Percentiles rank a stretch among this genome's conserved stretches.
Evolutionary conservation across 2,797 vertebrate genomes (phyloP).

Genomic region (Yasuhikotakia modesta): DNA sequence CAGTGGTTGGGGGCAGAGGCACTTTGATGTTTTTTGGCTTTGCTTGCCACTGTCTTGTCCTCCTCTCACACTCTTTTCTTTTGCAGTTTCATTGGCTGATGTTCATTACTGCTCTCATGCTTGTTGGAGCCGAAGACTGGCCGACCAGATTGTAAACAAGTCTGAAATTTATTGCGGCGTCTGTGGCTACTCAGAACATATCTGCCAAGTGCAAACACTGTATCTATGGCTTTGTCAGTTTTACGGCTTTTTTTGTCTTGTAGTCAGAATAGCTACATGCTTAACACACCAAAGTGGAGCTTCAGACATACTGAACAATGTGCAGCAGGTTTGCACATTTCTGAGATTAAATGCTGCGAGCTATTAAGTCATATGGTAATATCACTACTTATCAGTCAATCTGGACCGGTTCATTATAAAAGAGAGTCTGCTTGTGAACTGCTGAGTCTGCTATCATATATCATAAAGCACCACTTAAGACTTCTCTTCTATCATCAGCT

Average conservation of each 20-base stretch:
- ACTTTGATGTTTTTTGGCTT: background rate
- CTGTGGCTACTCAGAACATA: background rate
- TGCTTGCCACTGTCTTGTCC: background rate
- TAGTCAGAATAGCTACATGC: background rate
- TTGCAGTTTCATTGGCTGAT: background rate
- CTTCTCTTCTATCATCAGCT: constrained; percentile 54
- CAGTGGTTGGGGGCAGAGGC: background rate
- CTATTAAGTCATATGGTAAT: constrained; percentile 30
- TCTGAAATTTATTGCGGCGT: background rate
- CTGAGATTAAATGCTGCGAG: constrained; percentile 15
- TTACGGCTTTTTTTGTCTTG: background rate
- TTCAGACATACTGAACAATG: background rate
- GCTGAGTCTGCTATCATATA: constrained; percentile 50
- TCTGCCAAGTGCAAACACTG: background rate
- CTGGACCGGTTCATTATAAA: constrained; percentile 25
- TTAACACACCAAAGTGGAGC: constrained; percentile 4
- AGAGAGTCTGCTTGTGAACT: constrained; percentile 44
- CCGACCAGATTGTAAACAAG: constrained; percentile 5
- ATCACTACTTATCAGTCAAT: constrained; percentile 52
- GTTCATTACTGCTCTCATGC: background rate
- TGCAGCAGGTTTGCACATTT: constrained; percentile 5
- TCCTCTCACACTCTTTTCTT: background rate
- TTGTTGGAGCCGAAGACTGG: background rate
- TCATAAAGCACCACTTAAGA: constrained; percentile 47
- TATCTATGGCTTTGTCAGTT: background rate